Evolutionary conservation across 2,888 invertebrate genomes (phyloP), one percentile per base, ranked within the genome.

Genomic region (Eupithecia insigniata): DNA sequence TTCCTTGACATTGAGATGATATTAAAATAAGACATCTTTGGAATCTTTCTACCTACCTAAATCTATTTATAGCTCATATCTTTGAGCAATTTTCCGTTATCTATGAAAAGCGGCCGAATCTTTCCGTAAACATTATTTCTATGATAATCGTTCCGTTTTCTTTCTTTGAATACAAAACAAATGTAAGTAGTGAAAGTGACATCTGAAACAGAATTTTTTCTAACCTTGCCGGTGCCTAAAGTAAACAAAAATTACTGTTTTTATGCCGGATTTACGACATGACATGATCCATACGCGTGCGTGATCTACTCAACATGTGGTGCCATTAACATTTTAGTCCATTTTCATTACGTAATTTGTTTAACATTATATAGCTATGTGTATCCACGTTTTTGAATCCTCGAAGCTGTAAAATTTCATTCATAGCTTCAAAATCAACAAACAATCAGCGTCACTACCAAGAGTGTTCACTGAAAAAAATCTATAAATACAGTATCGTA

Each of bases 161-260:
- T 64, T 34, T 36, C n/a, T 26, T 22, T 64, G 36, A 22, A 2
- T 62, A 62, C 32, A 32, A 22, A 26, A 5, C 6, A 22, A 18
- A 55, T 16, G 16, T 16, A 51, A 10, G 46, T 22, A 55, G 74
- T 69, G 70, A 70, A 71, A 72, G 36, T 70, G 70, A 51, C 71
- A 61, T 75, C 58, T 51, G 66, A 71, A 74, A 64, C 66, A 65
- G 71, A 32, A 30, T 80, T 81, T 72, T 76, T 78, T 77, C 72
- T 78, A 83, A 83, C 87, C 87, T 87, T 88, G 84, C 78, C 72
- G 77, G 66, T 76, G 74, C 81, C 76, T 78, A 83, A 84, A 78
- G 78, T 81, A 86, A 85, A 84, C 85, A 84, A 79, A 83, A 81
- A n/a, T 83, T 74, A 77, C 79, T 79, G 81, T 80, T 82, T 84